These are phyloP conservation scores for Gnatocerus cornutus DNA, from an alignment of 2,888 invertebrate genomes.

Conservation along the genomic window DNA sequence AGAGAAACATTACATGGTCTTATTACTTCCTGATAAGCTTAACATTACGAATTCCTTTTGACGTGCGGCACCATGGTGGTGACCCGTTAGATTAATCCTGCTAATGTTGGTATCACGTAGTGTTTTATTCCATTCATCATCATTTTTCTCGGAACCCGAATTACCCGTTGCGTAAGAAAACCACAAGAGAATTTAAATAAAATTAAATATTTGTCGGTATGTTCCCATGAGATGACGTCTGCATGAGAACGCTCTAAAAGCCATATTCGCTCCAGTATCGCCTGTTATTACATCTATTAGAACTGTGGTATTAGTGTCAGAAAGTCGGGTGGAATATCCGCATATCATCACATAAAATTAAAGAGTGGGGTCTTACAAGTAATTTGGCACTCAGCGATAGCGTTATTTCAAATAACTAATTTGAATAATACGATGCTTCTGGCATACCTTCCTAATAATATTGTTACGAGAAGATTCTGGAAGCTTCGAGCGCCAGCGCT, in stretches of 20 bases:
- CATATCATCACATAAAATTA: constrained; percentile 52
- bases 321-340: constrained; percentile 42
- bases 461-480: too few species aligned
- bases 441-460: constrained; percentile 52
- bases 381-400: constrained; percentile 54
- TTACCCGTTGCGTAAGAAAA: constrained; percentile 19
- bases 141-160: constrained; percentile 2
- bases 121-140: not conserved
- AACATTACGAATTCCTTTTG: constrained; percentile 32
- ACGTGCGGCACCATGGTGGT: constrained; percentile 18
- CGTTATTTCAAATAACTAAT: constrained; percentile 53
- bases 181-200: constrained; percentile 32
- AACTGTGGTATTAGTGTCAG: constrained; percentile 39
- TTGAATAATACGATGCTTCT: constrained; percentile 53
- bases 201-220: constrained; percentile 33
- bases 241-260: constrained; percentile 28
- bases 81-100: constrained; percentile 30
- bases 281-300: constrained; percentile 34
- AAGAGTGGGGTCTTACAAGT: constrained; percentile 46
- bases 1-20: constrained; percentile 24
- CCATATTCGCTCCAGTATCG: constrained; percentile 18
- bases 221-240: constrained; percentile 16
- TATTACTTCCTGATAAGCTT: constrained; percentile 45
- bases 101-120: not conserved
- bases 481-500: too few species aligned